Percentiles rank a stretch among this genome's conserved stretches.
phyloP scores from a whole-genome alignment of 2,888 invertebrate species.

The Hemicrepidius hirtus region DNA sequence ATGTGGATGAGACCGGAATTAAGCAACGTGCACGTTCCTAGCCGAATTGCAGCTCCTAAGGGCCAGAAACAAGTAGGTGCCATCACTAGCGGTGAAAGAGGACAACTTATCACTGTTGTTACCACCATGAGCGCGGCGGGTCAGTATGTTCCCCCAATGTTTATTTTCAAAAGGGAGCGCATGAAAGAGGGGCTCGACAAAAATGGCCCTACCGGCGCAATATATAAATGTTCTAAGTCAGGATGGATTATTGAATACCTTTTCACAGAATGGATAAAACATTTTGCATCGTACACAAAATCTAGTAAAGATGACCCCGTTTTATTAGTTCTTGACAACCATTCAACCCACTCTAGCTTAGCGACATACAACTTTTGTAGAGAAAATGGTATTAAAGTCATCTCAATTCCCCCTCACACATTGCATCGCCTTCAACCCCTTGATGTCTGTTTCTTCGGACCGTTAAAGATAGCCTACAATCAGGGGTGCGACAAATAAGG shows the following conservation, averaged over 20 bases:
- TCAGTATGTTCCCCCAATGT: conserved; percentile 47
- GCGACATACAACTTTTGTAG: conserved; percentile 44
- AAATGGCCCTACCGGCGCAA: conserved; percentile 46
- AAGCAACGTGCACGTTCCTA: conserved; percentile 37
- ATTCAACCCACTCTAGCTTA: conserved; percentile 47
- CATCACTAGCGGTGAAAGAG: conserved; percentile 49
- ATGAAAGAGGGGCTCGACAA: conserved; percentile 48
- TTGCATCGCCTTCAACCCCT: conserved; percentile 54
- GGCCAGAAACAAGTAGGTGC: conserved; percentile 53
- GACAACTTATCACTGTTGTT: conserved; percentile 48
- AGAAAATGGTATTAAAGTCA: conserved; percentile 47
- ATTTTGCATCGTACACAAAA: conserved; percentile 43
- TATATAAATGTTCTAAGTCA: conserved; percentile 51
- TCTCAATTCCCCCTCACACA: conserved; percentile 29
- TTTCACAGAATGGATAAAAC: conserved; percentile 52
- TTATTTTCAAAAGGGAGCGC: conserved; percentile 53
- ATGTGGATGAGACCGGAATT: too few relatives aligned
- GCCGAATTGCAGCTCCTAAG: conserved; percentile 47
- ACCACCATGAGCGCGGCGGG: conserved; percentile 49
- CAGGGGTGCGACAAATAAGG: conserved; percentile 45
- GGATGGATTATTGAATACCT: conserved; percentile 54
- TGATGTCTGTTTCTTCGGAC: too few relatives aligned
- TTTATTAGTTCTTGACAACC: conserved; percentile 49
- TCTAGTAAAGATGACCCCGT: conserved; percentile 3
- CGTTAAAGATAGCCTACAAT: conserved; percentile 50